Percentiles rank a stretch among this genome's conserved stretches.
Conservation (phyloP, 2,888 invertebrate species). For the Andrena camellia region DNA sequence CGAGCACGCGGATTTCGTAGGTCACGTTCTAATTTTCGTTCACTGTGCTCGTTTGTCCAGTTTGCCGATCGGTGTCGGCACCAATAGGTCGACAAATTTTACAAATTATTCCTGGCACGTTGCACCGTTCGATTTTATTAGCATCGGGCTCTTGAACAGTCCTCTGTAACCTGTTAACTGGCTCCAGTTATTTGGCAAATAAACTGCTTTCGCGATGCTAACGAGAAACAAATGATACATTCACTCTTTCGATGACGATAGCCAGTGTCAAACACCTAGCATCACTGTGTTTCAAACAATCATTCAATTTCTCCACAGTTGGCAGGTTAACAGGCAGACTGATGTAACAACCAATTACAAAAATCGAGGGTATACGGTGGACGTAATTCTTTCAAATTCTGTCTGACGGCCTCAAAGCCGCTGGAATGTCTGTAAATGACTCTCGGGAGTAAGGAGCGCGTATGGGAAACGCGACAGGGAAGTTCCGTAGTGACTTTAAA, state of each 20-base stretch:
- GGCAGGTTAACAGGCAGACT: too few relatives aligned
- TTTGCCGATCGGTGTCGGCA: conserved; percentile 19
- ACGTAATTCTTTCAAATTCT: too few relatives aligned
- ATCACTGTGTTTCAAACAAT: too few relatives aligned
- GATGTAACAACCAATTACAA: too few relatives aligned
- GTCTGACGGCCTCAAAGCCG: neutral
- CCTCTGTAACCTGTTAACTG: neutral
- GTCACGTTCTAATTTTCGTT: conserved; percentile 28
- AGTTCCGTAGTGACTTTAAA: neutral
- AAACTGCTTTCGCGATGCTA: too few relatives aligned
- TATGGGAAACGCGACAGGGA: neutral
- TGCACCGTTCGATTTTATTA: neutral
- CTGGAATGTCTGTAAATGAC: neutral
- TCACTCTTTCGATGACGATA: too few relatives aligned
- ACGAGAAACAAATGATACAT: too few relatives aligned
- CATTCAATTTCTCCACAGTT: too few relatives aligned
- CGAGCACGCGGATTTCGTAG: neutral
- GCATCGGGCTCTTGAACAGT: neutral
- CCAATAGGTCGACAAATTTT: neutral
- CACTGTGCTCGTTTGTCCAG: conserved; percentile 3
- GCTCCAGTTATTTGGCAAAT: too few relatives aligned
- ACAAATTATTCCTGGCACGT: conserved; percentile 11
- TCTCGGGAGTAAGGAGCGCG: neutral
- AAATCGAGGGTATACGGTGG: too few relatives aligned
- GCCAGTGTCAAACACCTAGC: too few relatives aligned